Evolutionary conservation across 2,113 vertebrate genomes (phyloP), one percentile per base, ranked within the genome.

Genomic region (Heteronetta atricapilla): DNA sequence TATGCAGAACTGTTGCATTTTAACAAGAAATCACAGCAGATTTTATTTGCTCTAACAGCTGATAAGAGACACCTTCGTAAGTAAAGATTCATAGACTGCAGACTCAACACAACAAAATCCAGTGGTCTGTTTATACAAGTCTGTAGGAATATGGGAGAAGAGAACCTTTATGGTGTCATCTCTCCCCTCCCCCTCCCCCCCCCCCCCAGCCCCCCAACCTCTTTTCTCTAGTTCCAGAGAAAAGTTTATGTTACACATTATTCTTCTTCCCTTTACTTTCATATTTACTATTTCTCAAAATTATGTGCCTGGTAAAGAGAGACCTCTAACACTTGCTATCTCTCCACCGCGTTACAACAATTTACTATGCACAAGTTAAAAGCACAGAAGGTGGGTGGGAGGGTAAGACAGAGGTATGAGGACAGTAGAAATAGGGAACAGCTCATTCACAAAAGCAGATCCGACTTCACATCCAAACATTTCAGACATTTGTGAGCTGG

Each of bases 11-110:
- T 40, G 26, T 36, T 2, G 29, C 89, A 69, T 86, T 90, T 94
- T 81, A 89, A 79, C 77, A 86, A 89, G 63, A 82, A 87, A 79
- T 40, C n/a, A 4, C 40, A 50, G 73, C 48, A 82, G 69, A 90
- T 81, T 94, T 75, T 88, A 88, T 91, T 94, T 95, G 87, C 52
- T 81, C 64, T 90, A n/a, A 26, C 42, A 70, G 56, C 76, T 81
- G 85, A 55, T 90, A 94, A 86, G 68, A 72, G 62, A 79, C 76
- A 96, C 69, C 74, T 93, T 92, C 0, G 0, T 69, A 78, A 90
- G 74, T 58, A 74, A 94, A 83, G 58, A 66, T 66, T 79, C 80
- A 40, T 12, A 62, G 67, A 38, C 75, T 84, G 83, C 53, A 90
- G 75, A 69, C 73, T 77, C 59, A 78, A 55, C 66, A 33, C 28